Evolutionary conservation across 2,888 invertebrate genomes (phyloP).

Genomic region (Synanthedon tipuliformis): DNA sequence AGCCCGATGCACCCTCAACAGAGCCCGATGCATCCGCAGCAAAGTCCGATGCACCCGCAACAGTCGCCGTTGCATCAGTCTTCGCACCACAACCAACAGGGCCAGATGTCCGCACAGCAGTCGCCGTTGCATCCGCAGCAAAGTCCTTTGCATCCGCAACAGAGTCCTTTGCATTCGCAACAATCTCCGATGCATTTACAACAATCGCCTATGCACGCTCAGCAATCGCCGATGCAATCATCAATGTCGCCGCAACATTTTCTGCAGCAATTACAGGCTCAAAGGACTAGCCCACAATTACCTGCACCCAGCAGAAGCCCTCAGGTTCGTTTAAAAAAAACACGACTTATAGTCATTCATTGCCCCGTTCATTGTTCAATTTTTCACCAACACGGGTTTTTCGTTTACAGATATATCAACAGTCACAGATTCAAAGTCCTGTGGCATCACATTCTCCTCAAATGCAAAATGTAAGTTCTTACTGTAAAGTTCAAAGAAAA

Average conservation of each 20-base stretch:
- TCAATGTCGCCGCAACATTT: conserved; percentile 36
- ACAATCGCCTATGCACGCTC: conserved; percentile 9
- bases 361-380: background rate
- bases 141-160: conserved; percentile 23
- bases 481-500: background rate
- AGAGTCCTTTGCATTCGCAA: conserved; percentile 27
- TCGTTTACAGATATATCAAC: conserved; percentile 53
- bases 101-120: conserved; percentile 25
- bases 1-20: conserved; percentile 29
- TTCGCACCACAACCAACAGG: conserved; percentile 4
- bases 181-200: conserved; percentile 11
- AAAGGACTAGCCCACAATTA: conserved; percentile 58
- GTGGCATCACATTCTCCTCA: conserved; percentile 62
- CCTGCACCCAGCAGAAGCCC: conserved; percentile 63
- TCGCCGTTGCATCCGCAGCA: conserved; percentile 25
- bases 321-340: conserved; percentile 29
- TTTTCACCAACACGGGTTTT: no score
- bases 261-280: conserved; percentile 50
- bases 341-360: background rate
- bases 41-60: conserved; percentile 34
- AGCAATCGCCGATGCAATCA: conserved; percentile 11
- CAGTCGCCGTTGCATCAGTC: conserved; percentile 26
- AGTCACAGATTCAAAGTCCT: conserved; percentile 63
- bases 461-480: conserved; percentile 48
- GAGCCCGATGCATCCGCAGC: conserved; percentile 20